phyloP scores from a whole-genome alignment of 2,113 vertebrate species.

The Nothocercus julius region DNA sequence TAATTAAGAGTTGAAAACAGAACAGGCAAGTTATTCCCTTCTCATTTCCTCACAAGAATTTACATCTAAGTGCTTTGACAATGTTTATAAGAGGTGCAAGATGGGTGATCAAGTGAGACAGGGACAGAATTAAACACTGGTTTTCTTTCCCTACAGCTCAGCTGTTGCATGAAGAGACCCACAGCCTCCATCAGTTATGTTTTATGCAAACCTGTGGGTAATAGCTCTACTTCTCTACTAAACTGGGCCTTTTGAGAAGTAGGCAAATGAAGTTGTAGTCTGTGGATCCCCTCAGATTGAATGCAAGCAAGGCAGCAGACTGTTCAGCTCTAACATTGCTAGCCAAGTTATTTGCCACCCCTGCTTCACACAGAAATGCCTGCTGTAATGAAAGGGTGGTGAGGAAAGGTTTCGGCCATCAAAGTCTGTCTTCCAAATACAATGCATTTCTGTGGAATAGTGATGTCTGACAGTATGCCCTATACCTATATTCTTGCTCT shows the following conservation, averaged over 20 bases:
- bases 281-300: neutral
- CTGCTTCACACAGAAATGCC: neutral
- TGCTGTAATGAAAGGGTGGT: neutral
- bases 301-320: neutral
- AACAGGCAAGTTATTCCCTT: neutral
- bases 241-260: neutral
- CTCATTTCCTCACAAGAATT: neutral
- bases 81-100: neutral
- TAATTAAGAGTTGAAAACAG: neutral
- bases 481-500: neutral
- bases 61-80: neutral
- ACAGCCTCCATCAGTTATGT: neutral
- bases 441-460: neutral
- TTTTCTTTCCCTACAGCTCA: neutral
- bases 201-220: conserved; percentile 5
- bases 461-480: neutral
- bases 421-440: neutral
- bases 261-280: neutral
- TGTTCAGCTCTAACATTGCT: neutral
- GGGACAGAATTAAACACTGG: neutral
- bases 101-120: neutral
- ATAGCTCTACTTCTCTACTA: neutral
- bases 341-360: neutral
- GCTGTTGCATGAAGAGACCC: neutral
- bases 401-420: neutral